A percentile compares a stretch with the other conserved stretches of the same genome.
phyloP scores from a whole-genome alignment of 2,888 invertebrate species.

The Polietes domitor region DNA sequence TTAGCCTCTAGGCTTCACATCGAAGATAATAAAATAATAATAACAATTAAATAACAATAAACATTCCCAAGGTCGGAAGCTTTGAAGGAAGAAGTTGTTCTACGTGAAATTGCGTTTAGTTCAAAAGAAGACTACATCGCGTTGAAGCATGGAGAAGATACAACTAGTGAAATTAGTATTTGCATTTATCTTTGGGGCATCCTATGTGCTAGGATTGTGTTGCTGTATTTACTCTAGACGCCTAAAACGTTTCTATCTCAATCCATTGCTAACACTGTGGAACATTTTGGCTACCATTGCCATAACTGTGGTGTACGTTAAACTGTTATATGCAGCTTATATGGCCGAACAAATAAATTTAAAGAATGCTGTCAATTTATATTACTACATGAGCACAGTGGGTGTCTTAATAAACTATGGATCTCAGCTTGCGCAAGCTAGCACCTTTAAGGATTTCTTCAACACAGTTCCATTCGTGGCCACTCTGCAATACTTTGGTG shows the following conservation, averaged over 20 bases:
- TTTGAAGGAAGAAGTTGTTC: no score
- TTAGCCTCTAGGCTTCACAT: no score
- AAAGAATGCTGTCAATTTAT: conserved; percentile 73
- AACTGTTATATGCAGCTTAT: conserved; percentile 71
- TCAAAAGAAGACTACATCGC: background rate
- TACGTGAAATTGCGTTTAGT: background rate
- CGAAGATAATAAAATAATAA: no score
- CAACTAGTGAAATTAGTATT: conserved; percentile 53
- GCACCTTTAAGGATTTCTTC: conserved; percentile 66
- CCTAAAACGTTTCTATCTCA: conserved; percentile 65
- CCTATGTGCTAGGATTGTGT: conserved; percentile 56
- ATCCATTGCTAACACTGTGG: conserved; percentile 70
- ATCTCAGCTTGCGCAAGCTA: conserved; percentile 66
- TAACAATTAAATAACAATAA: background rate
- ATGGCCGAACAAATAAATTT: conserved; percentile 70
- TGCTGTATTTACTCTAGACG: conserved; percentile 47
- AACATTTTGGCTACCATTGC: conserved; percentile 65
- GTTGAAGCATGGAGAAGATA: conserved; percentile 45
- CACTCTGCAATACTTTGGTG: conserved; percentile 68
- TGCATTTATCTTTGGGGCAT: background rate
- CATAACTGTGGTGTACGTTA: conserved; percentile 71
- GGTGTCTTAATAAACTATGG: conserved; percentile 72
- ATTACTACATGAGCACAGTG: conserved; percentile 74
- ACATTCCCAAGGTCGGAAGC: background rate
- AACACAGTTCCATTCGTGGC: conserved; percentile 70